These are phyloP conservation scores for Caenorhabditis auriculariae DNA, from an alignment of 2,888 invertebrate species.

Conservation along the genomic window DNA sequence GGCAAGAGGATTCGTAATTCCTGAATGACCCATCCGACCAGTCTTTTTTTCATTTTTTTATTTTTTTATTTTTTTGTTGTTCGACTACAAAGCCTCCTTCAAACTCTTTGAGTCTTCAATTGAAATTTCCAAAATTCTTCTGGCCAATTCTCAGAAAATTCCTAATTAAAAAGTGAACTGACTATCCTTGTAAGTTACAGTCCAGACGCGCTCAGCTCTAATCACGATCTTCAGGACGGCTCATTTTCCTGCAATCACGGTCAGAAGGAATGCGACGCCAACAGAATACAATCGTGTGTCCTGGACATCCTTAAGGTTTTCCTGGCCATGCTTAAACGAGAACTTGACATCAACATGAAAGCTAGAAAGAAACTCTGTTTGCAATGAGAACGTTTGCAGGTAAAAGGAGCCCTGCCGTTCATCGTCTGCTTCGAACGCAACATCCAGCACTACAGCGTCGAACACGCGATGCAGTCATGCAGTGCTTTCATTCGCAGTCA, in stretches of 20 bases:
- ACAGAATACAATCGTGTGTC: constrained; percentile 59
- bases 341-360: not conserved
- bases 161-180: too few relatives aligned
- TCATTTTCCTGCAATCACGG: constrained; percentile 63
- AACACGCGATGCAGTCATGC: constrained; percentile 54
- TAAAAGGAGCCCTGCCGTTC: constrained; percentile 53
- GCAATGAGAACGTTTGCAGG: constrained; percentile 18
- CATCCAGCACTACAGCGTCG: constrained; percentile 44
- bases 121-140: not conserved
- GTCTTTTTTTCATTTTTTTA: too few relatives aligned
- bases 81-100: too few relatives aligned
- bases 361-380: not conserved
- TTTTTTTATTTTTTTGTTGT: too few relatives aligned
- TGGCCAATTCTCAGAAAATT: too few relatives aligned
- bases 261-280: constrained; percentile 61
- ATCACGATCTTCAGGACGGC: constrained; percentile 50
- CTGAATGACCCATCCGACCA: too few relatives aligned
- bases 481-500: constrained; percentile 54
- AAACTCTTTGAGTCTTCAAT: not conserved
- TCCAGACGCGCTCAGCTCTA: too few relatives aligned
- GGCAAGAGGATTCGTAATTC: too few relatives aligned
- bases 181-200: not conserved
- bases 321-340: not conserved
- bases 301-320: constrained; percentile 51
- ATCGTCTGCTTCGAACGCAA: constrained; percentile 51